phyloP scores from a whole-genome alignment of 2,888 invertebrate genomes.

The Ramazzottius varieornatus region DNA sequence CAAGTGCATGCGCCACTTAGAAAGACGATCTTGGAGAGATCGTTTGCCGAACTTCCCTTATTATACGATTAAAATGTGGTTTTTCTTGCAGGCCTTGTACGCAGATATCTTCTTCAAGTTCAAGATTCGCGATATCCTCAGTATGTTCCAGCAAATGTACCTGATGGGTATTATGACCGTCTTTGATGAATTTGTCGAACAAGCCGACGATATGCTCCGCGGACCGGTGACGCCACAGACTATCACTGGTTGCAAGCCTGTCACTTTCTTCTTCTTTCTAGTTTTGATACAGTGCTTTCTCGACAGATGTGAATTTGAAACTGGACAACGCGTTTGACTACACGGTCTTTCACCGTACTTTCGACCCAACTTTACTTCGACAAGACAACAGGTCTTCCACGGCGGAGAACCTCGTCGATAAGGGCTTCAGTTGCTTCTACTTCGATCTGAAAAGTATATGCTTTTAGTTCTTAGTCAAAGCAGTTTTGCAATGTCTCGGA shows the following conservation, averaged over 20 bases:
- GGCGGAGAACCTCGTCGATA: not conserved
- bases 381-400: not conserved
- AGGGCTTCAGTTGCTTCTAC: not conserved
- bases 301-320: not conserved
- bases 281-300: too few relatives aligned
- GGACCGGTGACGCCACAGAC: too few relatives aligned
- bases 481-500: too few relatives aligned
- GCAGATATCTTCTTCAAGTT: not conserved
- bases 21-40: too few relatives aligned
- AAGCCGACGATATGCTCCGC: not conserved
- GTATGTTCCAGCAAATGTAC: not conserved
- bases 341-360: not conserved
- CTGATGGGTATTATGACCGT: not conserved
- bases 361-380: not conserved
- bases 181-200: not conserved
- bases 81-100: not conserved
- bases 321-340: not conserved
- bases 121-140: not conserved
- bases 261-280: too few relatives aligned
- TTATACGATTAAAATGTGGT: too few relatives aligned
- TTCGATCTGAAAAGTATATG: not conserved
- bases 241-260: too few relatives aligned
- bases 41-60: too few relatives aligned
- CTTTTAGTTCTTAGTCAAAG: not conserved
- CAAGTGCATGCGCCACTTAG: too few relatives aligned